phyloP scores from a whole-genome alignment of 92 coral and sea anemone species.

The Phenganax stokvisi region DNA sequence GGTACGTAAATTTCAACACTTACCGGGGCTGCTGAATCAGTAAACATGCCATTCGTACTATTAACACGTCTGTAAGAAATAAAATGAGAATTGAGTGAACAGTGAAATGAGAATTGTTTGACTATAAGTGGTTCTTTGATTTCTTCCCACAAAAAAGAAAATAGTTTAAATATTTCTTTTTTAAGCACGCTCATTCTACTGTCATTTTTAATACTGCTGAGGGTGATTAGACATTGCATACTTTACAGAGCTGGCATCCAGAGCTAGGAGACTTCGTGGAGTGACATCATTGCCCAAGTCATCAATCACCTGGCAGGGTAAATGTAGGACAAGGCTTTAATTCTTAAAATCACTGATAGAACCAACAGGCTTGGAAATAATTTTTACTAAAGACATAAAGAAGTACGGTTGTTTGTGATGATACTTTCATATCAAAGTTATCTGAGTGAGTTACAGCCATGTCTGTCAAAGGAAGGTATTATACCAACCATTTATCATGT shows the following conservation, averaged over 20 bases:
- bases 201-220: neutral
- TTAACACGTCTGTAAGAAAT: slow-evolving; percentile 63
- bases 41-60: slow-evolving; percentile 70
- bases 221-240: slow-evolving; percentile 27
- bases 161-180: neutral
- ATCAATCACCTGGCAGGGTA: slow-evolving; percentile 70
- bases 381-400: no score
- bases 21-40: slow-evolving; percentile 87
- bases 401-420: no score
- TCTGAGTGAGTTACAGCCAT: no score
- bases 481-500: no score
- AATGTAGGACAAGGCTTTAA: neutral
- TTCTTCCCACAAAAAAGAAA: neutral
- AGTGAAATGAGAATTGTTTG: neutral
- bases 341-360: no score
- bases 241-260: slow-evolving; percentile 88
- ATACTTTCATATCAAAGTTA: no score
- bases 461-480: no score
- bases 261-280: slow-evolving; percentile 69
- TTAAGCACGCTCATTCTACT: neutral
- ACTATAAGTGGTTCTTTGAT: neutral
- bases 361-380: no score
- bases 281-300: slow-evolving; percentile 98
- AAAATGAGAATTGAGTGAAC: neutral
- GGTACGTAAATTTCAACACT: slow-evolving; percentile 24